A percentile compares a stretch with the other conserved stretches of the same genome.
Evolutionary conservation across 2,888 invertebrate genomes (phyloP).

Genomic region (Ophioninae sp.): DNA sequence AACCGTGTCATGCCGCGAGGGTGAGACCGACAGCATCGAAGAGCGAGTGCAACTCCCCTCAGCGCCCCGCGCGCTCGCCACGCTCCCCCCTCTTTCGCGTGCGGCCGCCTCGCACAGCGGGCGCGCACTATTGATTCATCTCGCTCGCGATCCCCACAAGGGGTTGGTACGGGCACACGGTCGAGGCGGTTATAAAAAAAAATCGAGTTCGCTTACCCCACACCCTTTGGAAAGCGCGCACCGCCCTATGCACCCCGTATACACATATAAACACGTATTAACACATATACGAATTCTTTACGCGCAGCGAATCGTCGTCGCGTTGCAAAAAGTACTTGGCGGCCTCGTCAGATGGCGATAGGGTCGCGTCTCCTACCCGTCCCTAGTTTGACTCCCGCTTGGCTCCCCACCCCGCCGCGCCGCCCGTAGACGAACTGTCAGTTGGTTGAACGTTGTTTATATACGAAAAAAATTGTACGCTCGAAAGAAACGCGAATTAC

Average conservation of each 20-base stretch:
- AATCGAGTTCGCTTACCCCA: conserved; percentile 20
- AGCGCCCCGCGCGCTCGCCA: no score
- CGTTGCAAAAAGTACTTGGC: conserved; percentile 3
- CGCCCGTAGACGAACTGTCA: conserved; percentile 70
- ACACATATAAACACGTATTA: not conserved
- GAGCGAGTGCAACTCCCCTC: conserved; percentile 31
- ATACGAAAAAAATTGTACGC: conserved; percentile 71
- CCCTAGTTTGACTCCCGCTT: conserved; percentile 52
- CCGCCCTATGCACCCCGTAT: not conserved
- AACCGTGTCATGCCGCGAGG: conserved; percentile 36
- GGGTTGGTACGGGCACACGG: conserved; percentile 25
- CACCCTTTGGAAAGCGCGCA: not conserved
- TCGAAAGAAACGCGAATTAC: conserved; percentile 1
- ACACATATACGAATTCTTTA: not conserved
- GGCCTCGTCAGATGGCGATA: conserved; percentile 60
- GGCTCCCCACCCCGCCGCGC: not conserved
- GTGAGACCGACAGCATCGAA: conserved; percentile 1
- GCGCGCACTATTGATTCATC: conserved; percentile 59
- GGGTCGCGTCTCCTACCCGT: conserved; percentile 24
- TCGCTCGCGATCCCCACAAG: conserved; percentile 54
- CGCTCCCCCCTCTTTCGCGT: conserved; percentile 31
- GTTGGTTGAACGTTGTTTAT: conserved; percentile 74
- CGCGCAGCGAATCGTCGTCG: not conserved
- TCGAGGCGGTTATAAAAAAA: conserved; percentile 2
- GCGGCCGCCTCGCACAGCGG: conserved; percentile 12